Evolutionary conservation across 2,888 invertebrate species (phyloP).

Genomic region (Cyclophora albipunctata): DNA sequence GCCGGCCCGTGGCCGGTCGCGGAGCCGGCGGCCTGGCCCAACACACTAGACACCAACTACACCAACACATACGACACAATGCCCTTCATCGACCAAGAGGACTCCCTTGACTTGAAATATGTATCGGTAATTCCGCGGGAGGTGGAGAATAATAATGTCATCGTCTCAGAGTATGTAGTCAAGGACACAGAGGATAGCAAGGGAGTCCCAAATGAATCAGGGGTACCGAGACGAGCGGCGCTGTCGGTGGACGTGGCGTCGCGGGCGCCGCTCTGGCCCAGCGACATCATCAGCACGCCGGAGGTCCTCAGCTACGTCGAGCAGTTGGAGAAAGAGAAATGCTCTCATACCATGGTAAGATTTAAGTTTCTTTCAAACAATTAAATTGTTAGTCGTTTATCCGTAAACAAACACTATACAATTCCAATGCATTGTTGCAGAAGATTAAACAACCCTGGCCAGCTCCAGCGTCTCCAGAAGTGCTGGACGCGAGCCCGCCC

Average conservation of each 20-base stretch:
- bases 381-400: background rate
- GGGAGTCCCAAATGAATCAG: constrained; percentile 19
- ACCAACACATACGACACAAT: constrained; percentile 37
- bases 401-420: background rate
- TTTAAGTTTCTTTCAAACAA: constrained; percentile 23
- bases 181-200: constrained; percentile 27
- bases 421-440: constrained; percentile 28
- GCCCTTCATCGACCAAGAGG: constrained; percentile 62
- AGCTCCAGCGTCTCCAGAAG: constrained; percentile 18
- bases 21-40: constrained; percentile 37
- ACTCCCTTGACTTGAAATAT: constrained; percentile 53
- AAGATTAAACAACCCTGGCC: constrained; percentile 32
- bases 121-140: constrained; percentile 55
- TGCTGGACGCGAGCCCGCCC: constrained; percentile 30
- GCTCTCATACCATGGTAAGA: constrained; percentile 41
- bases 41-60: constrained; percentile 29
- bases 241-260: constrained; percentile 49
- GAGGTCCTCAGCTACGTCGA: constrained; percentile 64
- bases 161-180: constrained; percentile 47
- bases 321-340: constrained; percentile 61
- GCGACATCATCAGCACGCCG: constrained; percentile 58
- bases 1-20: constrained; percentile 37
- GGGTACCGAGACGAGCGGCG: constrained; percentile 25
- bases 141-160: constrained; percentile 50
- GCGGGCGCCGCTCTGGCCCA: constrained; percentile 35